A percentile compares a stretch with the other conserved stretches of the same genome.
phyloP scores from a whole-genome alignment of 1,140 invertebrate genomes.

The Lasioglossum baleicum region DNA sequence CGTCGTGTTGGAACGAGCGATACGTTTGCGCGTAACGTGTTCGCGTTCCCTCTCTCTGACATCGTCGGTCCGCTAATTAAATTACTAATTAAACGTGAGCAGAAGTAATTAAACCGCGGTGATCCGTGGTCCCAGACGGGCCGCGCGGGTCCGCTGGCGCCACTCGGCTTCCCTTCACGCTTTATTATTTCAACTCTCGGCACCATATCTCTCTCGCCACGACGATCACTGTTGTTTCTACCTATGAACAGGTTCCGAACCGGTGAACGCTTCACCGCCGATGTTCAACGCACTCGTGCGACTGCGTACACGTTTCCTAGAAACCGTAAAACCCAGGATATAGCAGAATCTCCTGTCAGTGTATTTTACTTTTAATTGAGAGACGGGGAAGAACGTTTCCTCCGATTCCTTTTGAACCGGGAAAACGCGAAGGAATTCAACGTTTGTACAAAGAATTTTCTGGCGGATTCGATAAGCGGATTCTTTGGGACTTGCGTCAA shows the following conservation, averaged over 20 bases:
- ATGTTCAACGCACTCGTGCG: too few relatives aligned
- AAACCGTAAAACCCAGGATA: too few relatives aligned
- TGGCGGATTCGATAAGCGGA: too few relatives aligned
- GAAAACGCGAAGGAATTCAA: too few relatives aligned
- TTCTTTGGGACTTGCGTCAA: too few relatives aligned
- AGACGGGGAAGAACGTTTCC: too few relatives aligned
- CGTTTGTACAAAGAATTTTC: too few relatives aligned
- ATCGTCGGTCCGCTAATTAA: constrained; percentile 7
- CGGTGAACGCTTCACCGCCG: too few relatives aligned
- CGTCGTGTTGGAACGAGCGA: neutral
- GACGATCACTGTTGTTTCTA: neutral
- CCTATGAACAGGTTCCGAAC: neutral
- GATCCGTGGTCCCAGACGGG: neutral
- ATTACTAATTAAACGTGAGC: constrained; percentile 13
- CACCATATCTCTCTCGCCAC: neutral
- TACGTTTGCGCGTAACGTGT: neutral
- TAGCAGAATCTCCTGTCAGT: too few relatives aligned
- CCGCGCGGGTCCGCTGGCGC: neutral
- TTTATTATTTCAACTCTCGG: constrained; percentile 1
- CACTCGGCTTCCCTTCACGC: neutral
- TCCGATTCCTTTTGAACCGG: too few relatives aligned
- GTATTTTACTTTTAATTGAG: too few relatives aligned
- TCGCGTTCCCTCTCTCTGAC: neutral
- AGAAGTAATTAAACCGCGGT: constrained; percentile 10
- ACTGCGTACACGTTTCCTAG: too few relatives aligned